Conservation (phyloP, 2,888 invertebrate species). For the Megalurothrips usitatus region DNA sequence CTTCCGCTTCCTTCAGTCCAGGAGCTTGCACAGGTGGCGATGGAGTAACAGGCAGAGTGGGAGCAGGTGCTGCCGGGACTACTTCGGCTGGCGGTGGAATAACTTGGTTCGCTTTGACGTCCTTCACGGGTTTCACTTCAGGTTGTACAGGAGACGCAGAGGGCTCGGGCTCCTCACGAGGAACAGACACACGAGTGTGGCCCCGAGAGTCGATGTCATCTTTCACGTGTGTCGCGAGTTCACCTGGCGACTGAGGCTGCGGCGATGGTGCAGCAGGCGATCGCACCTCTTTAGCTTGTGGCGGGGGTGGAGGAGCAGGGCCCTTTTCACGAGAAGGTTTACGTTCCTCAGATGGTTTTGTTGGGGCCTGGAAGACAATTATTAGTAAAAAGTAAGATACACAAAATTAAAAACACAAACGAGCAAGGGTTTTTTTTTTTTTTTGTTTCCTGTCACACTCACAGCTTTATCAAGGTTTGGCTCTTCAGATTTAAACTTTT, state of each 20-base stretch:
- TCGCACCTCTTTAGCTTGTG: slow-evolving; percentile 38
- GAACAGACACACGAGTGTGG: neutral
- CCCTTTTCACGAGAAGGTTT: slow-evolving; percentile 66
- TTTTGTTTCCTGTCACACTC: neutral
- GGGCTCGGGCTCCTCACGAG: neutral
- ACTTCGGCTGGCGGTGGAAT: slow-evolving; percentile 37
- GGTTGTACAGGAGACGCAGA: neutral
- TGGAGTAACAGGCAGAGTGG: slow-evolving; percentile 26
- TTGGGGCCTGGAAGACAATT: neutral
- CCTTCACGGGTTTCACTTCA: neutral
- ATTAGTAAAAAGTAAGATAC: neutral
- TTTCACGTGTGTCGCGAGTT: slow-evolving; percentile 29
- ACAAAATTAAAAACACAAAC: too few relatives aligned
- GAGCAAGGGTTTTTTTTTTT: too few relatives aligned
- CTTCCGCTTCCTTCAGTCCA: slow-evolving; percentile 15
- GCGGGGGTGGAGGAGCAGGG: slow-evolving; percentile 69
- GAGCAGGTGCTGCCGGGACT: slow-evolving; percentile 34
- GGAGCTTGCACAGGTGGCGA: slow-evolving; percentile 38
- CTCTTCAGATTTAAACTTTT: slow-evolving; percentile 38
- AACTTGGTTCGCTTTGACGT: slow-evolving; percentile 28
- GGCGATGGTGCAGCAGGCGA: slow-evolving; percentile 33
- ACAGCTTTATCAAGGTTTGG: slow-evolving; percentile 38
- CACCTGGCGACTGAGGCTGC: slow-evolving; percentile 22
- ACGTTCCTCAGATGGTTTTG: slow-evolving; percentile 44
- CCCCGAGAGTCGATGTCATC: neutral